Conservation (phyloP, 1,140 invertebrate genomes). For the Papilio aristodemus region DNA sequence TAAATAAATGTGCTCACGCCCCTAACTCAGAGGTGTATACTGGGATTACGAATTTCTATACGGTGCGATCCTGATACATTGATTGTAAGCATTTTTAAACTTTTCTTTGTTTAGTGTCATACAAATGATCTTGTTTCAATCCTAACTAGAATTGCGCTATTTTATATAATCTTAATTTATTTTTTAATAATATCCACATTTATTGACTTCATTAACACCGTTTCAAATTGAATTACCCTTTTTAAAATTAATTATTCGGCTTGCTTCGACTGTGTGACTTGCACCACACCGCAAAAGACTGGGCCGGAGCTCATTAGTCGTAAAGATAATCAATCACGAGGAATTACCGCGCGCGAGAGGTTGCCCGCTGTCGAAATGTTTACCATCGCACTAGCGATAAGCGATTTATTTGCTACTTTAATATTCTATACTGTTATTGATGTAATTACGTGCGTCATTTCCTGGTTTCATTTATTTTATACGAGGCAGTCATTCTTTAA, state of each 20-base stretch:
- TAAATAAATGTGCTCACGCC: too few relatives aligned
- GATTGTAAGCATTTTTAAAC: too few relatives aligned
- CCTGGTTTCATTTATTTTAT: conserved; percentile 12
- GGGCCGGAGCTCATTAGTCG: conserved; percentile 63
- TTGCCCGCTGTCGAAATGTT: conserved; percentile 33
- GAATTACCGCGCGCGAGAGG: conserved; percentile 59
- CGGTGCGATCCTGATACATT: too few relatives aligned
- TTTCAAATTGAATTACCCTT: too few relatives aligned
- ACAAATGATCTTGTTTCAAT: too few relatives aligned
- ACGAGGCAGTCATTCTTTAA: background rate
- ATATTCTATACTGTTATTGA: conserved; percentile 3
- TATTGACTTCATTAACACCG: background rate
- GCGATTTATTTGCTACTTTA: conserved; percentile 23
- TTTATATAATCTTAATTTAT: background rate
- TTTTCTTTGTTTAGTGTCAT: too few relatives aligned
- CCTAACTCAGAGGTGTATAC: too few relatives aligned
- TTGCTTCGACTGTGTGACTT: conserved; percentile 37
- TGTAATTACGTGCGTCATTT: conserved; percentile 29
- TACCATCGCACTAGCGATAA: conserved; percentile 21
- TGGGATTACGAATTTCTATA: too few relatives aligned
- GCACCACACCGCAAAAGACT: conserved; percentile 43
- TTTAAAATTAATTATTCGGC: background rate
- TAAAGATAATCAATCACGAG: conserved; percentile 69
- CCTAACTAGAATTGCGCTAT: too few relatives aligned
- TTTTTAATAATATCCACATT: background rate